phyloP scores from a whole-genome alignment of 2,888 invertebrate species.

The Ariolimax columbianus region DNA sequence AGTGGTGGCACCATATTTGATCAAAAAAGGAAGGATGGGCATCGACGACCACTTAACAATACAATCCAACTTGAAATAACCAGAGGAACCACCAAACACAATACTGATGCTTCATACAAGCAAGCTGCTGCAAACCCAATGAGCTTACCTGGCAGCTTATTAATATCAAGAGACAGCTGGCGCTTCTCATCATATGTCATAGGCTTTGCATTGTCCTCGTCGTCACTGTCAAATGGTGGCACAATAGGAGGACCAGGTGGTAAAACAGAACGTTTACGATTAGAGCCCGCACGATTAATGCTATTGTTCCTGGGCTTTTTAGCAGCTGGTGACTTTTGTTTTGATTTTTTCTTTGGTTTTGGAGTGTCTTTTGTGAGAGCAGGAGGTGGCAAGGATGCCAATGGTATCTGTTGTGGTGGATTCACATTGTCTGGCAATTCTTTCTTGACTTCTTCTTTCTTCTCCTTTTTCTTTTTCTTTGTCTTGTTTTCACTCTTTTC shows the following conservation, averaged over 20 bases:
- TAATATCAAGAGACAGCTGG: constrained; percentile 98
- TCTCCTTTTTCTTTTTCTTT: constrained; percentile 78
- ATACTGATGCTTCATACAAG: not conserved
- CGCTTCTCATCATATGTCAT: constrained; percentile 99
- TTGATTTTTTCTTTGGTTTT: constrained; percentile 66
- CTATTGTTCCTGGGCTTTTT: constrained; percentile 70
- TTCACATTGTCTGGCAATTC: constrained; percentile 54
- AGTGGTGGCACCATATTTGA: too few species aligned
- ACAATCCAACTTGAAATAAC: not conserved
- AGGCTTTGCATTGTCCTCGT: constrained; percentile 98
- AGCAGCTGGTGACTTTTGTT: constrained; percentile 69
- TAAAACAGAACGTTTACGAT: constrained; percentile 65
- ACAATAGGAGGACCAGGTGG: constrained; percentile 58
- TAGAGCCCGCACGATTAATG: constrained; percentile 61
- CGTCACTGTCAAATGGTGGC: constrained; percentile 88
- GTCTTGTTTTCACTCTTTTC: constrained; percentile 85
- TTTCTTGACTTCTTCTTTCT: constrained; percentile 70
- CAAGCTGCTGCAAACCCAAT: constrained; percentile 2
- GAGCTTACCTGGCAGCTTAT: constrained; percentile 93
- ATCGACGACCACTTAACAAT: too few species aligned
- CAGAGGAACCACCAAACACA: not conserved
- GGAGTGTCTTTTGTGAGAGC: constrained; percentile 62
- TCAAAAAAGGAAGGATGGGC: too few species aligned
- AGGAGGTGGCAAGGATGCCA: constrained; percentile 60
- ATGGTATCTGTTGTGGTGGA: constrained; percentile 55